phyloP scores from a whole-genome alignment of 2,113 vertebrate species.

The Puntigrus tetrazona region DNA sequence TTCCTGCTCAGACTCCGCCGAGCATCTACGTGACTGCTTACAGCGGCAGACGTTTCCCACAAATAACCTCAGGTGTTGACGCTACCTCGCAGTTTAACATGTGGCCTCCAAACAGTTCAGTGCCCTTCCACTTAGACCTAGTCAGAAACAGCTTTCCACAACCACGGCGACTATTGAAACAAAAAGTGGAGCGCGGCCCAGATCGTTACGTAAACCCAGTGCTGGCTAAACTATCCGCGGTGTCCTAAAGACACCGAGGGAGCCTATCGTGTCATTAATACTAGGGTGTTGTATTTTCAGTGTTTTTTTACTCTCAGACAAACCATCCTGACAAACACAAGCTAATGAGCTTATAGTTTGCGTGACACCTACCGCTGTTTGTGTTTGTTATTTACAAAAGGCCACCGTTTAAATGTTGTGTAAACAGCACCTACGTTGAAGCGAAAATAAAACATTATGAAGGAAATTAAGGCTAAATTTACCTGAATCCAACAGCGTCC shows the following conservation, averaged over 20 bases:
- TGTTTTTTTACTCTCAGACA: no score
- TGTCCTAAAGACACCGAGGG: no score
- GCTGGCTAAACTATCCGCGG: no score
- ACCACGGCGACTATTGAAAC: background rate
- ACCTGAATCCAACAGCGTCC: no score
- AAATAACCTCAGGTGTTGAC: constrained; percentile 15
- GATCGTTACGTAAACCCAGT: background rate
- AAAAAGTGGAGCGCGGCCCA: background rate
- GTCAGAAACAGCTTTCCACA: background rate
- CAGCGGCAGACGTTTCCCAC: constrained; percentile 64
- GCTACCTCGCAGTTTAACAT: background rate
- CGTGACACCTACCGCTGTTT: background rate
- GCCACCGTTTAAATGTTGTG: background rate
- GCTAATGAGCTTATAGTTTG: no score
- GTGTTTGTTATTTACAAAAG: background rate
- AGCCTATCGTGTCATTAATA: background rate
- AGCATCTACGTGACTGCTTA: constrained; percentile 53
- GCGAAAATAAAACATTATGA: background rate
- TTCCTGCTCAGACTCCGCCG: constrained; percentile 43
- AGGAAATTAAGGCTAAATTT: background rate
- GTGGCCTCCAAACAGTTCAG: constrained; percentile 14
- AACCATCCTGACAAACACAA: no score
- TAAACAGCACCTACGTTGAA: background rate
- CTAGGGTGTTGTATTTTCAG: no score
- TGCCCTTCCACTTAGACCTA: background rate